phyloP scores from a whole-genome alignment of 2,113 vertebrate genomes.

The Hippoglossus stenolepis region DNA sequence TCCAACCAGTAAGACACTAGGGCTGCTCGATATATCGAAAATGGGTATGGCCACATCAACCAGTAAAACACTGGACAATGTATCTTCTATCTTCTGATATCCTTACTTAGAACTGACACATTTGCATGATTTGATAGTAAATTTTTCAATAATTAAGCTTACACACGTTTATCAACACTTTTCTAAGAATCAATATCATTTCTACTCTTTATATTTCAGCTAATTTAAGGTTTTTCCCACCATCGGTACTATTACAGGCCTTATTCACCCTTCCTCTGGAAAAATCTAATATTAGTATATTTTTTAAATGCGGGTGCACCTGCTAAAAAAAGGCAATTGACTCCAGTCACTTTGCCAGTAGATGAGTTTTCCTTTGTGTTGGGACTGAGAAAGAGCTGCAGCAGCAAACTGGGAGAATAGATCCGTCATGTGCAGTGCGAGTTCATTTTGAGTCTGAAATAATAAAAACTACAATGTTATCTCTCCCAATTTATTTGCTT shows the following conservation, averaged over 20 bases:
- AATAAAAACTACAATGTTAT: constrained; percentile 1
- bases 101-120: too few species aligned
- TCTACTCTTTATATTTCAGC: not conserved
- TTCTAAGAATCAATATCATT: not conserved
- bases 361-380: not conserved
- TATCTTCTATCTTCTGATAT: too few species aligned
- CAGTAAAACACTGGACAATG: too few species aligned
- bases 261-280: too few species aligned
- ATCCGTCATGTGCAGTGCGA: not conserved
- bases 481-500: constrained; percentile 1
- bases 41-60: too few species aligned
- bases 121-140: too few species aligned
- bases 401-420: not conserved
- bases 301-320: not conserved
- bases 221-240: too few species aligned
- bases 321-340: not conserved
- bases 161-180: not conserved
- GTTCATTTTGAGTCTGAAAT: not conserved
- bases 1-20: not conserved
- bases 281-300: too few species aligned
- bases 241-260: too few species aligned
- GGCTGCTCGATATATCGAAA: too few species aligned
- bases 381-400: not conserved
- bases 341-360: not conserved
- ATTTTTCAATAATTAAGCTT: too few species aligned